phyloP scores from a whole-genome alignment of 1,140 invertebrate genomes.

The Holcopasites calliopsidis region DNA sequence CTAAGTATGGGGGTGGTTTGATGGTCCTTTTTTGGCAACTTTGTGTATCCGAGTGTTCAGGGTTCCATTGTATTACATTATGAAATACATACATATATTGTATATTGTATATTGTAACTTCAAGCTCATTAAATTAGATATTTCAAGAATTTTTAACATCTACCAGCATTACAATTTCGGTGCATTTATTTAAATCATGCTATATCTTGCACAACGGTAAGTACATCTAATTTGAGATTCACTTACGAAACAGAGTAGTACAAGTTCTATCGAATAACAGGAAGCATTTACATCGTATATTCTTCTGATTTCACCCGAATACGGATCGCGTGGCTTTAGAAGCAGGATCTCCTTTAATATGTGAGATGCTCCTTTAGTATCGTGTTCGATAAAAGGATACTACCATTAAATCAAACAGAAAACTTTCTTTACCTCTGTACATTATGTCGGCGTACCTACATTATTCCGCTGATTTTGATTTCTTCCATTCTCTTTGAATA shows the following conservation, averaged over 20 bases:
- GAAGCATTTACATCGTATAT: slow-evolving; percentile 14
- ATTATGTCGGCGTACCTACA: slow-evolving; percentile 14
- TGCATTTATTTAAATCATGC: too few species aligned
- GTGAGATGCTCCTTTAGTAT: slow-evolving; percentile 8
- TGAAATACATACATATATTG: too few species aligned
- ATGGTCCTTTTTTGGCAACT: background rate
- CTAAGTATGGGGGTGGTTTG: too few species aligned
- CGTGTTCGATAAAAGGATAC: slow-evolving; percentile 38
- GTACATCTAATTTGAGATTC: background rate
- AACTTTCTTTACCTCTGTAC: slow-evolving; percentile 21
- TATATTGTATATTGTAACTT: too few species aligned
- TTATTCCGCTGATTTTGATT: slow-evolving; percentile 13
- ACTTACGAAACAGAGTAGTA: background rate
- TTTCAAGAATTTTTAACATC: too few species aligned
- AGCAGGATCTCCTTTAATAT: slow-evolving; percentile 28
- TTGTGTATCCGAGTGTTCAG: too few species aligned
- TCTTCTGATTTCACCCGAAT: slow-evolving; percentile 23
- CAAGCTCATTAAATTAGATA: too few species aligned
- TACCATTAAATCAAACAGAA: slow-evolving; percentile 10
- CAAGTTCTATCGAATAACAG: slow-evolving; percentile 4
- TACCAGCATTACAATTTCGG: too few species aligned
- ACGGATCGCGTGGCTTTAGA: slow-evolving; percentile 24
- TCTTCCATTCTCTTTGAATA: slow-evolving; percentile 11
- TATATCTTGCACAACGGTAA: background rate
- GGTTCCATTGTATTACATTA: too few species aligned